Conservation (phyloP, 2,888 invertebrate species). For the Hofmannophila pseudospretella region DNA sequence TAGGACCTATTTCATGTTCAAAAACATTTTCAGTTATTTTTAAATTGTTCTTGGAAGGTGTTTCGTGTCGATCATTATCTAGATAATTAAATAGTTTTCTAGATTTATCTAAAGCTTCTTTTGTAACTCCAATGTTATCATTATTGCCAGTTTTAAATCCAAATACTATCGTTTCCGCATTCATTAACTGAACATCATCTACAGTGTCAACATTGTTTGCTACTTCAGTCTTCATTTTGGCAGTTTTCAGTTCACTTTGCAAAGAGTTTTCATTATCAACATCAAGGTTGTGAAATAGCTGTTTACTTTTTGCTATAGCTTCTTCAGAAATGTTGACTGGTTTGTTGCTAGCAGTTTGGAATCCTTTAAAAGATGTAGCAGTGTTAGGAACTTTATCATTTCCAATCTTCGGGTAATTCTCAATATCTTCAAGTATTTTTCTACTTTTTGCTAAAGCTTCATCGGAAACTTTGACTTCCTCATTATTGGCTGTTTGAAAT, state of each 20-base stretch:
- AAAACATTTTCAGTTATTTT: slow-evolving; percentile 24
- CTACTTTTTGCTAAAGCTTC: slow-evolving; percentile 25
- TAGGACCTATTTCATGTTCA: slow-evolving; percentile 1
- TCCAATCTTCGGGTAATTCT: too few relatives aligned
- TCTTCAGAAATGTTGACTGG: slow-evolving; percentile 37
- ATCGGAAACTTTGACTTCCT: slow-evolving; percentile 30
- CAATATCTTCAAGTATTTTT: slow-evolving; percentile 26
- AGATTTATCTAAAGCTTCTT: slow-evolving; percentile 32
- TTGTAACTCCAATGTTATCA: slow-evolving; percentile 22
- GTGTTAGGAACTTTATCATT: background rate
- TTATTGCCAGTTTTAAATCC: slow-evolving; percentile 35
- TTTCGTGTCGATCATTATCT: slow-evolving; percentile 11
- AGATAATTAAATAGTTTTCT: slow-evolving; percentile 36
- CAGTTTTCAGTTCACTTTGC: background rate
- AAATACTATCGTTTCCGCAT: slow-evolving; percentile 1
- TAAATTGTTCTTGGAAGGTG: slow-evolving; percentile 28
- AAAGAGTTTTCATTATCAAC: slow-evolving; percentile 2
- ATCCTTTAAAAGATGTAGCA: slow-evolving; percentile 25
- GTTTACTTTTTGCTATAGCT: slow-evolving; percentile 40
- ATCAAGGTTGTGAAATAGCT: slow-evolving; percentile 39
- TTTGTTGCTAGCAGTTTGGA: slow-evolving; percentile 48
- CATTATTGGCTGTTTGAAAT: slow-evolving; percentile 36
- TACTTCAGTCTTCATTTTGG: background rate
- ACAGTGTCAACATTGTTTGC: slow-evolving; percentile 3
- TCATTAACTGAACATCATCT: background rate